Evolutionary conservation across 2,113 vertebrate genomes (phyloP), one percentile per base, ranked within the genome.

Genomic region (Agelaius tricolor): DNA sequence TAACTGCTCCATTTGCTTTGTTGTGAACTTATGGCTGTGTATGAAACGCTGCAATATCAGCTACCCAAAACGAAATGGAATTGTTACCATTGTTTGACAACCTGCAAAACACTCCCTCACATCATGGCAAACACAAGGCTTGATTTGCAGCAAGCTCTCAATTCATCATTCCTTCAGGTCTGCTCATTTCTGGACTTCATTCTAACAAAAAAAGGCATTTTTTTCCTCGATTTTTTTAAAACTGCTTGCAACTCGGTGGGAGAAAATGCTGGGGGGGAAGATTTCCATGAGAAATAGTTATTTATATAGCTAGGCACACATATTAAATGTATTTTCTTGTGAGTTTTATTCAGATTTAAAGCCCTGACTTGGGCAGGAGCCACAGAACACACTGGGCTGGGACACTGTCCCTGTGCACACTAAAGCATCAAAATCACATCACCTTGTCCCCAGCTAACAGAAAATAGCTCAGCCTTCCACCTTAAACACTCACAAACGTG

Each of bases 241-340:
- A 35, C 10, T 10, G 77, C 31, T 35, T n/a, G 68, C 18, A 52
- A 74, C 19, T 13, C 11, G 19, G 13, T 6, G 5, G 11, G n/a
- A 91, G 30, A 82, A 79, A 84, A 79, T 31, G 47, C 4, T 2
- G 18, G 31, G 22, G 59, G 18, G 2, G 21, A 52, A 33, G 16
- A 74, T 44, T 63, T 69, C 84, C 49, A 6, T 31, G 35, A 68
- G 77, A 61, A 91, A 57, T 8, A 14, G 16, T 37, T n/a, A 65
- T 62, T 86, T 41, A 1, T 8, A 28, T 6, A 41, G 5, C 52
- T 17, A 46, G 20, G 8, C 21, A 44, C 15, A 22, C 3, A 7
- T 7, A 5, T 35, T 13, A 15, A 0, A 0, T 11, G 0, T 4
- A 28, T 41, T 87, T 92, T 19, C 35, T n/a, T 4, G 5, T 19